Evolutionary conservation across 2,888 invertebrate species (phyloP).

Genomic region (Rugalucina vietnamica): DNA sequence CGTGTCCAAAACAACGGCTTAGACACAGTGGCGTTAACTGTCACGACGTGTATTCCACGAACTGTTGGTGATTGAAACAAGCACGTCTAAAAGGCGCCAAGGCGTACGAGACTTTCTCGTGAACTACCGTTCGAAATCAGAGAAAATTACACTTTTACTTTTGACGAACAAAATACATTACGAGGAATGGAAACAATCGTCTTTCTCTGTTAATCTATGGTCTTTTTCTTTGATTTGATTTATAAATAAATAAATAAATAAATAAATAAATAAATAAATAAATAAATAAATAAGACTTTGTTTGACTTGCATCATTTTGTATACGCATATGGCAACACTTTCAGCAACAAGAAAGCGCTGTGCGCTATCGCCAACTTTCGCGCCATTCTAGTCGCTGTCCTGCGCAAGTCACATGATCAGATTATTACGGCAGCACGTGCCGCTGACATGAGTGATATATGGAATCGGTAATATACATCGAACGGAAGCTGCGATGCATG

Average conservation of each 20-base stretch:
- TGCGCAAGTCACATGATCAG: not conserved
- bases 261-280: no score
- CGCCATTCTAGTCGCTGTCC: not conserved
- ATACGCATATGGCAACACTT: no score
- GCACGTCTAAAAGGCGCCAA: constrained; percentile 43
- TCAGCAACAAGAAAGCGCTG: no score
- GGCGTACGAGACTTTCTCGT: not conserved
- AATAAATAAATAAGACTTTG: no score
- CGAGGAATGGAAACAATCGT: no score
- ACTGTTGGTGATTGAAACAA: constrained; percentile 44
- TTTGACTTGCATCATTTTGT: no score
- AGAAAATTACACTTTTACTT: constrained; percentile 12
- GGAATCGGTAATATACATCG: not conserved
- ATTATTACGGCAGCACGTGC: not conserved
- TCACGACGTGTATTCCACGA: constrained; percentile 34
- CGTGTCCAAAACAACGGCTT: constrained; percentile 32
- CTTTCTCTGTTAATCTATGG: no score
- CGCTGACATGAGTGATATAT: not conserved
- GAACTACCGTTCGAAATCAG: not conserved
- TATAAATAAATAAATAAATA: no score
- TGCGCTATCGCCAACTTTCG: not conserved
- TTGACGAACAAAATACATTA: not conserved
- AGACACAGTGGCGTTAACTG: constrained; percentile 44
- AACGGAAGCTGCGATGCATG: not conserved
- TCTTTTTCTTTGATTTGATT: no score